Percentiles rank a stretch among this genome's conserved stretches.
Evolutionary conservation across 2,113 vertebrate genomes (phyloP).

Genomic region (Burhinus bistriatus): DNA sequence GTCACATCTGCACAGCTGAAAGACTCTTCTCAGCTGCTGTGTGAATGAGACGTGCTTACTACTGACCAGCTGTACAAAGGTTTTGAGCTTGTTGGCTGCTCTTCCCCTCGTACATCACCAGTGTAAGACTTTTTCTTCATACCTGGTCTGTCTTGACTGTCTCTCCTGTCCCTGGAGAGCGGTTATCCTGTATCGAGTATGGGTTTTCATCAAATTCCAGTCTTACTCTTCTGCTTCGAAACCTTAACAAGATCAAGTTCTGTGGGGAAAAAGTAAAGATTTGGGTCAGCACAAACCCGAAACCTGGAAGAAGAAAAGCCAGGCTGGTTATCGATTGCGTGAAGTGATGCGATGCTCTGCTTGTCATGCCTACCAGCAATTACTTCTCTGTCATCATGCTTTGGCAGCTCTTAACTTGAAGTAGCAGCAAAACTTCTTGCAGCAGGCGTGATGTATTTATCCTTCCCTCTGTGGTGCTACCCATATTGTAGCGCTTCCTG

Average conservation of each 20-base stretch:
- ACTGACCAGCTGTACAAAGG: background rate
- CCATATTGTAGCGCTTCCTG: background rate
- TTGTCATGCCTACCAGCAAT: background rate
- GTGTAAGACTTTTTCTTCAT: background rate
- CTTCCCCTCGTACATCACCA: background rate
- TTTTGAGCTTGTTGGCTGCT: background rate
- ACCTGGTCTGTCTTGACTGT: background rate
- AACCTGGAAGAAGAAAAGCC: background rate
- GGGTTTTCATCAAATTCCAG: background rate
- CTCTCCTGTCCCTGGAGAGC: background rate
- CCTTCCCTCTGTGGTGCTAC: background rate
- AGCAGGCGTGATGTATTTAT: background rate
- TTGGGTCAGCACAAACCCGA: background rate
- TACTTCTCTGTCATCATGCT: background rate
- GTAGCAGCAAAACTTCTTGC: background rate
- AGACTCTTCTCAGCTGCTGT: background rate
- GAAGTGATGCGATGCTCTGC: background rate
- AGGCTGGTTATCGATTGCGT: background rate
- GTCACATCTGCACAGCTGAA: background rate
- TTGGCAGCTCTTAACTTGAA: background rate
- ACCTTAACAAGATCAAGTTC: background rate
- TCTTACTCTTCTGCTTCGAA: background rate
- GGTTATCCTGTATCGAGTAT: background rate
- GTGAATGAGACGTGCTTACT: background rate
- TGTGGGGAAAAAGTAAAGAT: background rate